Percentiles rank a stretch among this genome's conserved stretches.
Evolutionary conservation across 2,797 vertebrate species (phyloP).

Genomic region (Siniperca obscura): DNA sequence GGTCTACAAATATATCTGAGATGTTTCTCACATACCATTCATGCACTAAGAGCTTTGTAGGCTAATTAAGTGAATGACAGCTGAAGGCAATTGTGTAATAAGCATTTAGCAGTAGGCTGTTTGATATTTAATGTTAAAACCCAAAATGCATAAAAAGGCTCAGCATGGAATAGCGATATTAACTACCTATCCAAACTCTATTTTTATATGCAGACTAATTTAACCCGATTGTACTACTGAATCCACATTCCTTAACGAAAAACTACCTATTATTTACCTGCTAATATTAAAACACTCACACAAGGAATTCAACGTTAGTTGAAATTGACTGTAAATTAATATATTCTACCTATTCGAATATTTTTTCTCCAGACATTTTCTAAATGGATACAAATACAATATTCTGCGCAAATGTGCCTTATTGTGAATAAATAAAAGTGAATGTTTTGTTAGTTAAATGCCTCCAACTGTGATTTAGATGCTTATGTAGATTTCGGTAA

Average conservation of each 20-base stretch:
- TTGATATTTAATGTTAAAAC: constrained; percentile 23
- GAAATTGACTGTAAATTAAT: constrained; percentile 4
- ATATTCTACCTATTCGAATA: constrained; percentile 1
- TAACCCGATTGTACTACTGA: constrained; percentile 39
- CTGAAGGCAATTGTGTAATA: constrained; percentile 30
- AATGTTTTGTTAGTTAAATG: constrained; percentile 24
- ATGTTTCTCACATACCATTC: neutral
- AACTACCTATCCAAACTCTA: constrained; percentile 50
- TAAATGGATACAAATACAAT: constrained; percentile 28
- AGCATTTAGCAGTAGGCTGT: constrained; percentile 20
- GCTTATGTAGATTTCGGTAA: constrained; percentile 1
- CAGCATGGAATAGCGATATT: constrained; percentile 10
- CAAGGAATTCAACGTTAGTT: neutral
- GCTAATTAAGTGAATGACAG: constrained; percentile 27
- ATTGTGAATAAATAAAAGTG: constrained; percentile 24
- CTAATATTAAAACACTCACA: constrained; percentile 18
- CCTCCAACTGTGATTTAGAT: constrained; percentile 18
- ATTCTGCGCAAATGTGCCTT: constrained; percentile 57
- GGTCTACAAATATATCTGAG: neutral
- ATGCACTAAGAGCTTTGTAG: constrained; percentile 18
- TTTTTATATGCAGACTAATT: constrained; percentile 33
- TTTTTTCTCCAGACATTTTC: constrained; percentile 24
- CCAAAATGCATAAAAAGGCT: neutral
- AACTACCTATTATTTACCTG: constrained; percentile 54
- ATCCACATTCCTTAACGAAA: constrained; percentile 63